These are phyloP conservation scores for Caenorhabditis sinica DNA, from an alignment of 2,888 invertebrate genomes.

Conservation along the genomic window DNA sequence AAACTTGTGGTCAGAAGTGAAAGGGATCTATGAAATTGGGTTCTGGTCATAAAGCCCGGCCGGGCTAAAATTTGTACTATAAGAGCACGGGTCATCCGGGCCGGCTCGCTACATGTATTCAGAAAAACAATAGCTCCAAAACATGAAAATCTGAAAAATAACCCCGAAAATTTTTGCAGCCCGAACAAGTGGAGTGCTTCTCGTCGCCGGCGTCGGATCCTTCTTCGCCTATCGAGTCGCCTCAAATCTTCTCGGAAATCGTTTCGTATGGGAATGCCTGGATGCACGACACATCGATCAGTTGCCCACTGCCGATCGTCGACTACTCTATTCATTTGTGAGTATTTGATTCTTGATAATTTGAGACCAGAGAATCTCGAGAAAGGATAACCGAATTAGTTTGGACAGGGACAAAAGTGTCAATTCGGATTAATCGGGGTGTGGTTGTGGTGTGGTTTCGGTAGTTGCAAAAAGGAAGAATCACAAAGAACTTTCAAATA, in stretches of 20 bases:
- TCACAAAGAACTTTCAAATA: slow-evolving; percentile 24
- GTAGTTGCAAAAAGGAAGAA: slow-evolving; percentile 13
- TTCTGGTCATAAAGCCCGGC: no score
- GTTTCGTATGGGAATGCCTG: slow-evolving; percentile 80
- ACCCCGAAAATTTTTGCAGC: slow-evolving; percentile 72
- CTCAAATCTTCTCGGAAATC: slow-evolving; percentile 69
- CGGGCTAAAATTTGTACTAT: no score
- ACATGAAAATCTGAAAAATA: slow-evolving; percentile 5
- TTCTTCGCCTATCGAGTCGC: slow-evolving; percentile 82
- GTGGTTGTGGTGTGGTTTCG: not conserved
- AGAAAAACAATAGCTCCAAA: not conserved
- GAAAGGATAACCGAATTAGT: slow-evolving; percentile 42
- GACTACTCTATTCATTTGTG: slow-evolving; percentile 73
- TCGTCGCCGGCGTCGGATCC: slow-evolving; percentile 83
- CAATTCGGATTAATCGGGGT: slow-evolving; percentile 39
- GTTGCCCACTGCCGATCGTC: slow-evolving; percentile 78
- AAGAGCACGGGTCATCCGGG: no score
- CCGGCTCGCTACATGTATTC: not conserved
- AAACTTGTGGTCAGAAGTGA: not conserved
- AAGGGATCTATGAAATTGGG: slow-evolving; percentile 1
- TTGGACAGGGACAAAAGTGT: slow-evolving; percentile 14
- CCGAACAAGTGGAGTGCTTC: slow-evolving; percentile 80
- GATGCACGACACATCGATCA: slow-evolving; percentile 77
- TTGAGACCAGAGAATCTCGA: not conserved
- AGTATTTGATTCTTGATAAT: slow-evolving; percentile 36